Percentiles rank a stretch among this genome's conserved stretches.
Conservation (phyloP, 2,888 invertebrate genomes). For the Oxytorus armatus region DNA sequence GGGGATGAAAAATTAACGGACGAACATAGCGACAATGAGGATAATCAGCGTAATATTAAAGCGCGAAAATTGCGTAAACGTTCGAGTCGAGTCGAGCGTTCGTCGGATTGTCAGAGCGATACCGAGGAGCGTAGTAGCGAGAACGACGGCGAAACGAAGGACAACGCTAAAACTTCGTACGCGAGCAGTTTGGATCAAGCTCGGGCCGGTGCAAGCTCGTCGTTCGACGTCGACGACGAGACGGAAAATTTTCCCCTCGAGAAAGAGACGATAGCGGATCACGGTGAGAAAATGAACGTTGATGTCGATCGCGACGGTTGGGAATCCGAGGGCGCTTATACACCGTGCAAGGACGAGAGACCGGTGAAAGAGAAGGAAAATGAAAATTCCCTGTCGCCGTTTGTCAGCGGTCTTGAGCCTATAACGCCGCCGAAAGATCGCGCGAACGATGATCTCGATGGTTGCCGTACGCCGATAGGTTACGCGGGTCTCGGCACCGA, state of each 20-base stretch:
- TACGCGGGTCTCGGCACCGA: slow-evolving; percentile 84
- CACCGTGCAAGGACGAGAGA: slow-evolving; percentile 82
- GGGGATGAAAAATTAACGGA: slow-evolving; percentile 53
- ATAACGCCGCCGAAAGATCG: slow-evolving; percentile 81
- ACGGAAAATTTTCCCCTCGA: slow-evolving; percentile 77
- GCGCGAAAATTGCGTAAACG: slow-evolving; percentile 49
- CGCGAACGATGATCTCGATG: slow-evolving; percentile 78
- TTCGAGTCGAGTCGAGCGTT: slow-evolving; percentile 33
- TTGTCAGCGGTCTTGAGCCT: slow-evolving; percentile 81
- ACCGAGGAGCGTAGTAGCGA: slow-evolving; percentile 62
- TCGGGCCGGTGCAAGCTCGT: slow-evolving; percentile 60
- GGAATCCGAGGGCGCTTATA: slow-evolving; percentile 83
- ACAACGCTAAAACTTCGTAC: slow-evolving; percentile 51
- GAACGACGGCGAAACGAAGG: slow-evolving; percentile 43
- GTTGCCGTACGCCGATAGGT: slow-evolving; percentile 83
- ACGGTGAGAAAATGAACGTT: slow-evolving; percentile 37
- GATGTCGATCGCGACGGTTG: slow-evolving; percentile 70
- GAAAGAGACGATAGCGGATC: slow-evolving; percentile 70
- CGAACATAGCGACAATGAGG: slow-evolving; percentile 44
- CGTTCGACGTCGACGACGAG: slow-evolving; percentile 72
- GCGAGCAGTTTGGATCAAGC: slow-evolving; percentile 62
- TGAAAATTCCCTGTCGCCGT: slow-evolving; percentile 63
- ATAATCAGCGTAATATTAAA: slow-evolving; percentile 26
- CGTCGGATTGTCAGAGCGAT: slow-evolving; percentile 49
- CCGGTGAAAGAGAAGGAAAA: slow-evolving; percentile 75